phyloP scores from a whole-genome alignment of 2,888 invertebrate species.

The Lysandra coridon region DNA sequence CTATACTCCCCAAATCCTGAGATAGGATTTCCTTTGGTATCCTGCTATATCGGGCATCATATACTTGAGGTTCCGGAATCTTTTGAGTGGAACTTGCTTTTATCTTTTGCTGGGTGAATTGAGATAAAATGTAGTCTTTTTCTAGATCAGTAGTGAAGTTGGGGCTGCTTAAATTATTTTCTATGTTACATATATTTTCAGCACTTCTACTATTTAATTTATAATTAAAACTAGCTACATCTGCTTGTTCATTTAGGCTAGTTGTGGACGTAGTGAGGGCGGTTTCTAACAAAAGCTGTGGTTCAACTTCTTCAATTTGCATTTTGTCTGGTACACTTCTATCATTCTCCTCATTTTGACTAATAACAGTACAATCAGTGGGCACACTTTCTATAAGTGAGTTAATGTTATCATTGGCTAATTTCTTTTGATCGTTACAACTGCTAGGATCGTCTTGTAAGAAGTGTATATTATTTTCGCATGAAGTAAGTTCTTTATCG shows the following conservation, averaged over 20 bases:
- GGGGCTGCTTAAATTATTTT: constrained; percentile 41
- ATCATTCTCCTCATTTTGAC: background rate
- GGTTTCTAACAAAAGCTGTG: constrained; percentile 38
- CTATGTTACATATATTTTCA: constrained; percentile 58
- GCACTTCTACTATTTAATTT: constrained; percentile 61
- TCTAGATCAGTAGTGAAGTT: constrained; percentile 56
- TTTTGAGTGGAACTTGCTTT: constrained; percentile 62
- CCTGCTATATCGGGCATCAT: constrained; percentile 54
- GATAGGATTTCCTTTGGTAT: constrained; percentile 67
- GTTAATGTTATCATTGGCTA: background rate
- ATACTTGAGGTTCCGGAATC: constrained; percentile 48
- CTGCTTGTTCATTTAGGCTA: constrained; percentile 55
- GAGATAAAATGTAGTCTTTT: constrained; percentile 58
- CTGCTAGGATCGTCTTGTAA: background rate
- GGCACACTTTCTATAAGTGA: background rate
- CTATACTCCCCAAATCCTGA: constrained; percentile 70
- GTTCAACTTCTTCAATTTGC: constrained; percentile 34
- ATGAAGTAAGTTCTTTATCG: background rate
- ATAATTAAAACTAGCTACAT: constrained; percentile 44
- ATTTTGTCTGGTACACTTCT: constrained; percentile 21
- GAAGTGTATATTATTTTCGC: background rate
- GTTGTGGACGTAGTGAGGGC: constrained; percentile 57
- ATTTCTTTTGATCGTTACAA: background rate
- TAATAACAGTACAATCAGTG: background rate
- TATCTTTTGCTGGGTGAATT: constrained; percentile 60